Evolutionary conservation across 2,797 vertebrate genomes (phyloP).

Genomic region (Spatula versicolor): DNA sequence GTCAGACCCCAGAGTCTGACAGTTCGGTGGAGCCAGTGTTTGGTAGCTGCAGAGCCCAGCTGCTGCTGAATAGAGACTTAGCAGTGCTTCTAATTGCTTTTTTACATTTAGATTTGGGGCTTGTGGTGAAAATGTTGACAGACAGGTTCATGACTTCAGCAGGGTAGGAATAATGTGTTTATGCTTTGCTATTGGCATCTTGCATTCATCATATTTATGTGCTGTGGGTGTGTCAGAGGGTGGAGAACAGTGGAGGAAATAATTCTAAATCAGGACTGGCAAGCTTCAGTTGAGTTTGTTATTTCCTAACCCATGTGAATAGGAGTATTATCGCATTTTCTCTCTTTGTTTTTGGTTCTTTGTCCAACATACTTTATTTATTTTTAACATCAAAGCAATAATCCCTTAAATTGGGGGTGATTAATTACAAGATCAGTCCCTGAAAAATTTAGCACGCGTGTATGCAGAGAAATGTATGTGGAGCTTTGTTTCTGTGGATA

Average conservation of each 20-base stretch:
- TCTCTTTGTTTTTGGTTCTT: not conserved
- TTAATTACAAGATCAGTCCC: not conserved
- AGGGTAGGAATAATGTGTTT: not conserved
- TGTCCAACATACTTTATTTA: not conserved
- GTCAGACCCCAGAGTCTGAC: not conserved
- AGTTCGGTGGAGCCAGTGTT: not conserved
- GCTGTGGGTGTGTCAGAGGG: not conserved
- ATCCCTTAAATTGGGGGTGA: not conserved
- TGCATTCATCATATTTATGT: not conserved
- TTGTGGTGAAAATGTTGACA: not conserved
- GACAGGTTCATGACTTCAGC: not conserved
- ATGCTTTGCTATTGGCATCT: not conserved
- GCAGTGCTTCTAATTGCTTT: not conserved
- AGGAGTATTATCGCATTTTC: not conserved
- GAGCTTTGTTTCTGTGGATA: not conserved
- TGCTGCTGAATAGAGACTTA: not conserved
- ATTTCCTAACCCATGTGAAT: constrained; percentile 34
- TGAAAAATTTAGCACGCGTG: not conserved
- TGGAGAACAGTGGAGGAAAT: not conserved
- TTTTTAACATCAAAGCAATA: constrained; percentile 22
- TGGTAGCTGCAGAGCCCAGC: not conserved
- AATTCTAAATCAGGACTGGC: constrained; percentile 18
- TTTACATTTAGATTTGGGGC: not conserved
- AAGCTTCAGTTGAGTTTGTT: constrained; percentile 6
- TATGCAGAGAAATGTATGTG: not conserved